These are phyloP conservation scores for Diphyllodes magnificus DNA, from an alignment of 2,113 vertebrate species.

Conservation along the genomic window DNA sequence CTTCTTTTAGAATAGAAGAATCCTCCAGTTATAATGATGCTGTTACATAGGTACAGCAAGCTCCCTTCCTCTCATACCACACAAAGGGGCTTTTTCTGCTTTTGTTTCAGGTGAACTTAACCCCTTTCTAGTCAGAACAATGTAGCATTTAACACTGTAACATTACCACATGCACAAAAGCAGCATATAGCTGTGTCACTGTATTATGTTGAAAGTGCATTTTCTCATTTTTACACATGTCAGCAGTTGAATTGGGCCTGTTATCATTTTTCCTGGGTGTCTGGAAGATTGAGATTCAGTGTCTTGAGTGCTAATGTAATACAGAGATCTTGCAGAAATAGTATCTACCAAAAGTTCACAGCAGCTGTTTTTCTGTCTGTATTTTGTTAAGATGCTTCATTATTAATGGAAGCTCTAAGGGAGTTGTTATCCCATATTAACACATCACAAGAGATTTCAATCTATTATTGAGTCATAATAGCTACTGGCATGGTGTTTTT, in stretches of 20 bases:
- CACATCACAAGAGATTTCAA: constrained; percentile 30
- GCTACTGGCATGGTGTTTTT: constrained; percentile 29
- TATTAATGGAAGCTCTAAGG: constrained; percentile 24
- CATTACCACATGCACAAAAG: background rate
- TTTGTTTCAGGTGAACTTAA: background rate
- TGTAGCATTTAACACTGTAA: background rate
- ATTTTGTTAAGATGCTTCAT: constrained; percentile 5
- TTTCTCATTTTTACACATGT: background rate
- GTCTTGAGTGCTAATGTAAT: background rate
- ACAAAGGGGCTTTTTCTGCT: background rate
- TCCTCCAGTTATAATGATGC: background rate
- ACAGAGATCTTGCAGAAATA: background rate
- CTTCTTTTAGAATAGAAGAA: background rate
- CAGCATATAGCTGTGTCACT: background rate
- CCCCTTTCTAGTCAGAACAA: background rate
- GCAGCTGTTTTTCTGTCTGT: background rate
- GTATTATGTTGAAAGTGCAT: background rate
- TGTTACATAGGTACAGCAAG: background rate
- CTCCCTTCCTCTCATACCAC: background rate
- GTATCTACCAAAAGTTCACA: background rate
- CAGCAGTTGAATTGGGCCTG: background rate
- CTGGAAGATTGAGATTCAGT: background rate
- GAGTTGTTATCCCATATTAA: constrained; percentile 20
- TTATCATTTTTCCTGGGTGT: background rate
- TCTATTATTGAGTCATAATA: constrained; percentile 48